phyloP scores from a whole-genome alignment of 2,797 vertebrate species.

The Enteromius mattozi region DNA sequence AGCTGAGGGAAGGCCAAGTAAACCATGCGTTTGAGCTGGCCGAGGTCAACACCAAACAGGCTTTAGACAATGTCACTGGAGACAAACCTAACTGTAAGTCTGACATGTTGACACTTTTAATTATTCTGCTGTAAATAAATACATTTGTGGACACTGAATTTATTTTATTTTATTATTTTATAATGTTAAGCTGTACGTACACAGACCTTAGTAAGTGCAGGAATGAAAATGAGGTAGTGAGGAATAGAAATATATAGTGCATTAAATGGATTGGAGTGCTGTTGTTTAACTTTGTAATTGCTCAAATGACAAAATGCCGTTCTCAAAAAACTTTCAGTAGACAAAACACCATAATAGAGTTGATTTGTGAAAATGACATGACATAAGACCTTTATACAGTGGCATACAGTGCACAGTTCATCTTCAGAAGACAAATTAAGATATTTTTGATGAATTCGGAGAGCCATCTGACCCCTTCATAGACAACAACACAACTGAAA shows the following conservation, averaged over 20 bases:
- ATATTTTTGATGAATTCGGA: no score
- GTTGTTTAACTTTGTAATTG: not conserved
- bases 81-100: slow-evolving; percentile 36
- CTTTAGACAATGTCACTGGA: not conserved
- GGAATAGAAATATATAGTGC: not conserved
- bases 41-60: slow-evolving; percentile 54
- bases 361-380: not conserved
- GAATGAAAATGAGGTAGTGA: not conserved
- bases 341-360: not conserved
- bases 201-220: not conserved
- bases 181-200: not conserved
- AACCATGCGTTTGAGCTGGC: slow-evolving; percentile 71
- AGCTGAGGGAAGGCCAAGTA: slow-evolving; percentile 56
- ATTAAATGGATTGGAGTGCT: no score
- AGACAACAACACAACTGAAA: no score
- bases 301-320: not conserved
- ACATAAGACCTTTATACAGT: not conserved
- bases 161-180: not conserved
- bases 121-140: not conserved
- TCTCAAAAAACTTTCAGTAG: not conserved
- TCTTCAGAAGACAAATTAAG: no score
- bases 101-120: not conserved
- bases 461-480: no score
- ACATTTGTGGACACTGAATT: not conserved
- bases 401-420: no score